phyloP scores from a whole-genome alignment of 2,888 invertebrate species.

The Zonitis immaculata region DNA sequence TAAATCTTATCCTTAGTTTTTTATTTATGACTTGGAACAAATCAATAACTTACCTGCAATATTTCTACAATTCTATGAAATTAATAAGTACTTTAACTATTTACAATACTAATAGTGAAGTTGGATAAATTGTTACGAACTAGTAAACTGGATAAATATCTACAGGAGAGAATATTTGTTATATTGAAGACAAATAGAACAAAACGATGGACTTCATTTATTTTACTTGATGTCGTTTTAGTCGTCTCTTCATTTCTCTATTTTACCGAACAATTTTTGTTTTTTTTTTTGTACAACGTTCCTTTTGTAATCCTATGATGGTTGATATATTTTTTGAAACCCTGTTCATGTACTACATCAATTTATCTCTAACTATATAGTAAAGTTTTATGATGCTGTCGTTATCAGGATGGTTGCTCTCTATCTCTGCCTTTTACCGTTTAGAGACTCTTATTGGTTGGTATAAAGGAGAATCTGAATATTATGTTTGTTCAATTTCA shows the following conservation, averaged over 20 bases:
- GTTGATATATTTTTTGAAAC: background rate
- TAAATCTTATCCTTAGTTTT: too few species aligned
- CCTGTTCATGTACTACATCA: background rate
- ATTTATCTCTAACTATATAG: background rate
- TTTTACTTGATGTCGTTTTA: background rate
- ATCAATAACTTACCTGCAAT: too few species aligned
- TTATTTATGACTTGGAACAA: too few species aligned
- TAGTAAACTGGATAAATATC: too few species aligned
- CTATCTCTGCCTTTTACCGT: too few species aligned
- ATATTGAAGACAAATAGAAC: background rate
- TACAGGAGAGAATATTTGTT: too few species aligned
- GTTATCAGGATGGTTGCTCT: background rate
- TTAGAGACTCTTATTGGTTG: background rate
- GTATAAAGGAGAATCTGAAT: background rate
- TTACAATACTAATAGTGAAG: too few species aligned
- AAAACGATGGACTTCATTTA: background rate
- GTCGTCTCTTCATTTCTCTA: background rate
- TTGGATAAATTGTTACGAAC: too few species aligned
- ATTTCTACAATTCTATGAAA: too few species aligned
- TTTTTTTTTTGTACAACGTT: background rate
- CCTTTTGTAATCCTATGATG: too few species aligned
- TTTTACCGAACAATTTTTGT: too few species aligned
- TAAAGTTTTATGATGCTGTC: background rate
- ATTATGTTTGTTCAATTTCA: background rate
- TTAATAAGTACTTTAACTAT: too few species aligned